These are phyloP conservation scores for Hyperoodon ampullatus DNA, from an alignment of 2,113 vertebrate species.

Conservation along the genomic window DNA sequence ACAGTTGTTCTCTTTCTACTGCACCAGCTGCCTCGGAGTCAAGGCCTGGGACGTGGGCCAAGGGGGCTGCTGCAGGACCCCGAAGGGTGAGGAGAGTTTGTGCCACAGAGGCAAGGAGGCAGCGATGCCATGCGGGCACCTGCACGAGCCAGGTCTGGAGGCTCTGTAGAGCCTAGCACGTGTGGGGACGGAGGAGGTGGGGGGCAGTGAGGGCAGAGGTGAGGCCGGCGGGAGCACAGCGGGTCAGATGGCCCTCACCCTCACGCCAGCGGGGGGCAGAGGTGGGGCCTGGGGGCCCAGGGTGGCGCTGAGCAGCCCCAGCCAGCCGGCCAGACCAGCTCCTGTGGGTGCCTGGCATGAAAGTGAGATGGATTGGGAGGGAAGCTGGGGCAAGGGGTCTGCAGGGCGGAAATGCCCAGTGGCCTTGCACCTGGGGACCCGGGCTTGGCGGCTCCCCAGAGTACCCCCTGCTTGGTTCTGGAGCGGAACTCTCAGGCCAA, in stretches of 20 bases:
- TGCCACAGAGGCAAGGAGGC: neutral
- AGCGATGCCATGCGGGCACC: rapidly evolving
- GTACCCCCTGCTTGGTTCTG: neutral
- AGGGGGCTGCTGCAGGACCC: neutral
- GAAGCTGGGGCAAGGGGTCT: neutral
- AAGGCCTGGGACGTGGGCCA: neutral
- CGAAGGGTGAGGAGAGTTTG: neutral
- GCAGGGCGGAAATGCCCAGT: neutral
- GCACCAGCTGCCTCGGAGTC: neutral
- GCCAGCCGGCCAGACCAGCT: neutral
- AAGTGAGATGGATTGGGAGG: neutral
- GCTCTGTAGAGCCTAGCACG: rapidly evolving
- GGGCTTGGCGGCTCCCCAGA: neutral
- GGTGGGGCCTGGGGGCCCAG: neutral
- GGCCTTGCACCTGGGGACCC: neutral
- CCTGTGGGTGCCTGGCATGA: neutral
- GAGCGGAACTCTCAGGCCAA: neutral
- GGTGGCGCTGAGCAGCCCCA: neutral
- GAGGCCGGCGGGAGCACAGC: neutral
- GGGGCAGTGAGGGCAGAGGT: neutral
- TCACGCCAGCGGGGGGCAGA: neutral
- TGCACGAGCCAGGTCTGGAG: neutral
- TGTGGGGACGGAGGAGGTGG: neutral
- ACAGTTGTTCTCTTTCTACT: neutral
- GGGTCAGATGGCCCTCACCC: no score